Base-by-base conservation (phyloP, 2,888 invertebrate species). In the Amphipoea oculea region DNA sequence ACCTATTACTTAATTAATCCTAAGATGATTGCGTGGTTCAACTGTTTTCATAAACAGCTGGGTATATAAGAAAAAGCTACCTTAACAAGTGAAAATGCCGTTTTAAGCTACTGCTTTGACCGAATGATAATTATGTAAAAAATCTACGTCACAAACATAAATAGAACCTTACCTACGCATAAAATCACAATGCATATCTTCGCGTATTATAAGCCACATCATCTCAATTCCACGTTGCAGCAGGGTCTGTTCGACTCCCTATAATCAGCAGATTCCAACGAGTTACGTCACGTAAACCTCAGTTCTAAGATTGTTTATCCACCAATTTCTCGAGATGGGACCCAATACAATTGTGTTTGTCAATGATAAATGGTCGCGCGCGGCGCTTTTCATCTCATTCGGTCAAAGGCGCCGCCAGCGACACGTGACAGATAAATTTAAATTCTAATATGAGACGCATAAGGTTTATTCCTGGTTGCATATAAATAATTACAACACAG, bases 281-380 rank as follows among this genome's bases (percentile, higher is more conserved):
- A 87, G 86, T 88, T 91, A 92, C 90, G 90, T 91, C 93, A 94
- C 91, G 91, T 92, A 92, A 94, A 91, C 92, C 88, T 92, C 92
- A 94, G 93, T 92, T 92, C 88, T 92, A 91, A 92, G 94, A 95
- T 95, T 96, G 96, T 96, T 96, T 96, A 95, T 95, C 95, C 94
- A 95, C 94, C 95, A 94, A 96, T 96, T 95, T 94, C 94, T 95
- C 93, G 93, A 94, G 93, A 94, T 94, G 92, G 94, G 95, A 95
- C 95, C 94, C 95, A 94, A 96, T 96, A 96, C 96, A 95, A 96
- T 96, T 96, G 96, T 96, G 94, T 96, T 96, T 97, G 96, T 96
- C 96, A 96, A 96, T 97, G 97, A 97, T 97, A 96, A 97, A 97
- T 97, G 96, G 96, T 94, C 92, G 94, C 93, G 94, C 91, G 95